phyloP scores from a whole-genome alignment of 2,113 vertebrate species.

The Pseudopodoces humilis region DNA sequence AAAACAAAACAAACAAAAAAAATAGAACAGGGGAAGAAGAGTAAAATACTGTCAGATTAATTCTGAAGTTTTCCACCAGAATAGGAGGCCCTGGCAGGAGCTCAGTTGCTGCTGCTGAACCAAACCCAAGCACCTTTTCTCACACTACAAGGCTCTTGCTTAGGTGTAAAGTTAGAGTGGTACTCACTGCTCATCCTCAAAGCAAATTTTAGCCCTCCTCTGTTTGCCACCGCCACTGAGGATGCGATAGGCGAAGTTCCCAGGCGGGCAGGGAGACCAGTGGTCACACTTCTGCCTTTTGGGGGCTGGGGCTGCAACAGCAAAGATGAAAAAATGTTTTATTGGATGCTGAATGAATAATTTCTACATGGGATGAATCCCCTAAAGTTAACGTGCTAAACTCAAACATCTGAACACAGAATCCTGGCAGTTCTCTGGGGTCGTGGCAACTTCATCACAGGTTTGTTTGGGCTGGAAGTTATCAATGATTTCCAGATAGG shows the following conservation, averaged over 20 bases:
- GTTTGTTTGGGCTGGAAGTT: not conserved
- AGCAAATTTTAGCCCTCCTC: slow-evolving; percentile 72
- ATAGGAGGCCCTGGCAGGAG: not conserved
- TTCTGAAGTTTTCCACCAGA: not conserved
- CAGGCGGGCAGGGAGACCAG: slow-evolving; percentile 59
- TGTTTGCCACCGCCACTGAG: slow-evolving; percentile 63
- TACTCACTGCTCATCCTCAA: slow-evolving; percentile 80
- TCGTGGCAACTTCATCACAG: not conserved
- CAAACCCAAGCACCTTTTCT: not conserved
- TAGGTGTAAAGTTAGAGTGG: not conserved
- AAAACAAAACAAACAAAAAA: not conserved
- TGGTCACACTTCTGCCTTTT: slow-evolving; percentile 76
- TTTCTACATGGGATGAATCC: not conserved
- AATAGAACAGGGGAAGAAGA: not conserved
- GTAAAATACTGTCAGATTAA: not conserved
- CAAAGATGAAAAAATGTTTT: not conserved
- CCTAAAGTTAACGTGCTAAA: not conserved
- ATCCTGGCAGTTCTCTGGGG: not conserved
- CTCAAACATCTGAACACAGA: not conserved
- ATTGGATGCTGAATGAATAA: not conserved
- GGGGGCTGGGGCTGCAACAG: slow-evolving; percentile 65
- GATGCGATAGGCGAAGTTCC: slow-evolving; percentile 65
- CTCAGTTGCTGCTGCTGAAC: not conserved
- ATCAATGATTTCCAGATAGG: not conserved
- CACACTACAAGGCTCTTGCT: not conserved